Evolutionary conservation across 2,113 vertebrate genomes (phyloP).

Genomic region (Chionodraco myersi): DNA sequence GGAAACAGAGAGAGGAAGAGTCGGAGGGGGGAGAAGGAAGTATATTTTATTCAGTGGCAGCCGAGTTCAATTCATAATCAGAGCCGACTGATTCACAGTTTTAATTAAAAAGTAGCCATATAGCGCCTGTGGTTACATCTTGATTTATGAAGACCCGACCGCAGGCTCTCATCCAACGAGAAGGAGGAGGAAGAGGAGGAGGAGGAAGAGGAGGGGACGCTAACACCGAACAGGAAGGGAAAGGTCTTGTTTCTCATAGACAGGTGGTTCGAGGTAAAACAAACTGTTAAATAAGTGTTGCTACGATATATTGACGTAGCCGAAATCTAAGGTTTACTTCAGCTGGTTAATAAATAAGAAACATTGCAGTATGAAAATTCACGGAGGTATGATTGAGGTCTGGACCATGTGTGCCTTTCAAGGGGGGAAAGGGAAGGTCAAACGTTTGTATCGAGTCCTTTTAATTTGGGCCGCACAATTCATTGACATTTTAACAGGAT

Average conservation of each 20-base stretch:
- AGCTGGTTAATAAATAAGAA: neutral
- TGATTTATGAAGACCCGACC: conserved; percentile 77
- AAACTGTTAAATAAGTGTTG: too few relatives aligned
- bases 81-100: conserved; percentile 79
- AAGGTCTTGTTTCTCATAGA: conserved; percentile 51
- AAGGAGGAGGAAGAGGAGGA: conserved; percentile 17
- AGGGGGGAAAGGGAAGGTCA: neutral
- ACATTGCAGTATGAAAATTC: neutral
- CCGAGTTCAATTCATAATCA: conserved; percentile 82
- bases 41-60: conserved; percentile 80
- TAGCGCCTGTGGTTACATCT: conserved; percentile 71
- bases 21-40: conserved; percentile 25
- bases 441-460: neutral
- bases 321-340: neutral
- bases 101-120: conserved; percentile 84
- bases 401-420: too few relatives aligned
- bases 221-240: conserved; percentile 27
- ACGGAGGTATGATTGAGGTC: neutral
- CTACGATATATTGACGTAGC: neutral
- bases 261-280: conserved; percentile 39
- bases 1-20: neutral
- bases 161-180: conserved; percentile 61
- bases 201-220: conserved; percentile 14
- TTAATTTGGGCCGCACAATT: neutral
- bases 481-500: too few relatives aligned